Conservation (phyloP, 2,888 invertebrate genomes). For the Oscheius onirici region DNA sequence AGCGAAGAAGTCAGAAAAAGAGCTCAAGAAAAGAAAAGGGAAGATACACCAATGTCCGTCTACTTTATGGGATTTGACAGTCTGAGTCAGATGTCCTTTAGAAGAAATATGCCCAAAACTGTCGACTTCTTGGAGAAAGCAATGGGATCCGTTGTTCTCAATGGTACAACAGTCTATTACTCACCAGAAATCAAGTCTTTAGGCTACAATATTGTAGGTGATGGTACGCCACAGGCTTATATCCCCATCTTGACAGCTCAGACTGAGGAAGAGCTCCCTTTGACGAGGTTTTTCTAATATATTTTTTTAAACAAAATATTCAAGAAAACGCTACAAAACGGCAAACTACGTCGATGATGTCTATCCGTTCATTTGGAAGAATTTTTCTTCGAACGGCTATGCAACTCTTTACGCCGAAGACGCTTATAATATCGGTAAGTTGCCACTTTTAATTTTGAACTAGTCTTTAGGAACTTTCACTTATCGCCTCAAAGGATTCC, state of each 20-base stretch:
- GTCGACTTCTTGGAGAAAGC: slow-evolving; percentile 78
- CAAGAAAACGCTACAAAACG: slow-evolving; percentile 67
- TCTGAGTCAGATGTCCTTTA: slow-evolving; percentile 84
- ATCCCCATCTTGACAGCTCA: slow-evolving; percentile 73
- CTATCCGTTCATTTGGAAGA: slow-evolving; percentile 74
- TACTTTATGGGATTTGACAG: slow-evolving; percentile 84
- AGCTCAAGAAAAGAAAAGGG: slow-evolving; percentile 1
- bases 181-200: not conserved
- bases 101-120: slow-evolving; percentile 82
- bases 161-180: slow-evolving; percentile 41
- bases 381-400: slow-evolving; percentile 72
- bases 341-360: slow-evolving; percentile 73
- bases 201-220: slow-evolving; percentile 74
- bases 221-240: slow-evolving; percentile 74
- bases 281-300: slow-evolving; percentile 59
- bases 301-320: not conserved
- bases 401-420: slow-evolving; percentile 87
- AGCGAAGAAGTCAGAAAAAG: not conserved
- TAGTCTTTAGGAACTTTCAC: slow-evolving; percentile 80
- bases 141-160: slow-evolving; percentile 65
- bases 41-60: slow-evolving; percentile 46
- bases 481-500: slow-evolving; percentile 87
- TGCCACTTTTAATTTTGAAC: not conserved
- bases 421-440: slow-evolving; percentile 80
- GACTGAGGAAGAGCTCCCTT: slow-evolving; percentile 73